Evolutionary conservation across 2,797 vertebrate species (phyloP).

Genomic region (Myotis findleyi): DNA sequence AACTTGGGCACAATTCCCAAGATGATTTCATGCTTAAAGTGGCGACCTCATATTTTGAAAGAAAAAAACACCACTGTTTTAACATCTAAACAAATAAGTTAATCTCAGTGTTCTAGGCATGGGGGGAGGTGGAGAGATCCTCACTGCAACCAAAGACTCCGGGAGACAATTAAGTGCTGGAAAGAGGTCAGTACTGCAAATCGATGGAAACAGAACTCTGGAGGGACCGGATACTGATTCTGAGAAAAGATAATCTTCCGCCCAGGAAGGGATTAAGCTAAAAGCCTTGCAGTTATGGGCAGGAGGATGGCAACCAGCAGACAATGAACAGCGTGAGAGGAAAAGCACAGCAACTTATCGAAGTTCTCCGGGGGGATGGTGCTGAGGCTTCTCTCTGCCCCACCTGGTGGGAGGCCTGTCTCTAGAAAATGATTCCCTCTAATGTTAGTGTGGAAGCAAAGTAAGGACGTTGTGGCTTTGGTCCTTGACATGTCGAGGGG

Average conservation of each 20-base stretch:
- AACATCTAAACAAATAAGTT: background rate
- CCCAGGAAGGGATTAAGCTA: slow-evolving; percentile 38
- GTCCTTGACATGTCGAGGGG: background rate
- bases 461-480: slow-evolving; percentile 55
- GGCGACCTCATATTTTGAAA: slow-evolving; percentile 39
- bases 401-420: background rate
- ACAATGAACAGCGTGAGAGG: background rate
- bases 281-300: slow-evolving; percentile 2
- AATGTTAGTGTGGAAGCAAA: background rate
- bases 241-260: slow-evolving; percentile 26
- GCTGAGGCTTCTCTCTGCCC: background rate
- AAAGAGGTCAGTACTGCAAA: slow-evolving; percentile 35
- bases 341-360: background rate
- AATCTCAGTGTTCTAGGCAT: background rate
- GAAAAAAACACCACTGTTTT: slow-evolving; percentile 14
- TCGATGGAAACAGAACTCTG: background rate
- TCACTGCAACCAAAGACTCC: background rate
- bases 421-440: background rate
- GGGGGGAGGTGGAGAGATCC: background rate
- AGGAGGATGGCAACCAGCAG: background rate
- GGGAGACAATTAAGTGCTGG: slow-evolving; percentile 3
- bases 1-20: slow-evolving; percentile 62
- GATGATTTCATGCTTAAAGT: slow-evolving; percentile 55
- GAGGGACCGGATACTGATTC: background rate
- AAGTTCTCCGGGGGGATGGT: background rate